A percentile compares a stretch with the other conserved stretches of the same genome.
Conservation (phyloP, 2,797 vertebrate genomes). For the Manis pentadactyla region DNA sequence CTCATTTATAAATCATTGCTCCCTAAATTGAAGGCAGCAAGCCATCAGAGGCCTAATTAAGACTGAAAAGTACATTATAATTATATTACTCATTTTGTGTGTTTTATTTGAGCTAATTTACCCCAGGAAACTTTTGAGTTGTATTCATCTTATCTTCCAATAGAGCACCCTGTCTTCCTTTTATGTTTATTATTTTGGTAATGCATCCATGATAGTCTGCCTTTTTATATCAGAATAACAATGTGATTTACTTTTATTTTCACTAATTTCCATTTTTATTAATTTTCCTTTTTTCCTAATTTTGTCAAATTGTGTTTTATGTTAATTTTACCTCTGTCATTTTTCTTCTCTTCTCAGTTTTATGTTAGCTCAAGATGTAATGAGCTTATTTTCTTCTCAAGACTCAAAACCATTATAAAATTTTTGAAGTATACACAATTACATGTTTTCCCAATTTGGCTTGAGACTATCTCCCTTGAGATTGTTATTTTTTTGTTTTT, state of each 20-base stretch:
- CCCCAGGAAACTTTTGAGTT: background rate
- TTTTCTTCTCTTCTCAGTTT: background rate
- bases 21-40: background rate
- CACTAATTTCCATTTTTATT: background rate
- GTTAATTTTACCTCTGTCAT: background rate
- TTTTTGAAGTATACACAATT: background rate
- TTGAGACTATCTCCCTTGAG: background rate
- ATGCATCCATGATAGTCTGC: background rate
- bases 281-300: background rate
- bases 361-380: background rate
- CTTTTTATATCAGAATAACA: background rate
- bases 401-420: conserved; percentile 20
- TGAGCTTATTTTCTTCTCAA: conserved; percentile 37
- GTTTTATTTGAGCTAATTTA: background rate
- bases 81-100: background rate
- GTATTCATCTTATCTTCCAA: background rate
- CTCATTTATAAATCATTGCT: background rate
- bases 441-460: background rate
- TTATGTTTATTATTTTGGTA: background rate
- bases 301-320: background rate
- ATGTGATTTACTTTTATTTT: background rate
- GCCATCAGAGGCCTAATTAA: background rate
- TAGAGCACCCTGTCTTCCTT: background rate
- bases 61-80: background rate
- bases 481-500: too few relatives aligned